These are phyloP conservation scores for Hemibates koningsi DNA, from an alignment of 2,113 vertebrate species.

Conservation along the genomic window DNA sequence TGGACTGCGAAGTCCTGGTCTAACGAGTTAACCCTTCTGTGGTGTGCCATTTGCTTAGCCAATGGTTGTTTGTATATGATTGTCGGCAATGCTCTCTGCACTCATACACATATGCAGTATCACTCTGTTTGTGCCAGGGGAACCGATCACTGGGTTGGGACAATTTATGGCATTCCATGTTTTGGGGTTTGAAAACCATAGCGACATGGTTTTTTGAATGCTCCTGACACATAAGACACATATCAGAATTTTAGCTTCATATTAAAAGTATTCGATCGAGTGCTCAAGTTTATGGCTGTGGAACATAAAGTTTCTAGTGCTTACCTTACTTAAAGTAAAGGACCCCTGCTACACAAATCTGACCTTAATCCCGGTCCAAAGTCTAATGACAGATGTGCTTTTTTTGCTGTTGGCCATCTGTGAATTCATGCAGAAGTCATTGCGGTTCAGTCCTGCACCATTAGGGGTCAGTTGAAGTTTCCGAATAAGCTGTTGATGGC, in stretches of 20 bases:
- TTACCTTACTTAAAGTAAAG: background rate
- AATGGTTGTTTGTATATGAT: background rate
- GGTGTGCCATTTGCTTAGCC: background rate
- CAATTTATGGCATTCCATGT: background rate
- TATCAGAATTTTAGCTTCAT: background rate
- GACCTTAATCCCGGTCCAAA: background rate
- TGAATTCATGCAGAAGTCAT: background rate
- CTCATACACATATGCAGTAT: background rate
- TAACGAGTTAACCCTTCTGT: background rate
- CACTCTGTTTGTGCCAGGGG: background rate
- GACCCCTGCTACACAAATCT: background rate
- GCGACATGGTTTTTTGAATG: background rate
- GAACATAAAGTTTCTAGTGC: background rate
- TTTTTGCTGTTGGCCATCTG: background rate
- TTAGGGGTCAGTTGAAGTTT: background rate
- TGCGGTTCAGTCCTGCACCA: background rate
- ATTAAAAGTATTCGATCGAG: background rate
- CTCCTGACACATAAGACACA: background rate
- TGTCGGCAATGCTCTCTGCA: background rate
- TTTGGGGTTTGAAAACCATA: background rate
- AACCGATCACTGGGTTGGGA: rapidly evolving
- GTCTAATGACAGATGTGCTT: background rate
- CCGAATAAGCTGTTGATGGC: background rate
- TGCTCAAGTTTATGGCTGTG: background rate
- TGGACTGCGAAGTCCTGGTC: background rate